Evolutionary conservation across 2,113 vertebrate species (phyloP).

Genomic region (Hemibagrus wyckioides): DNA sequence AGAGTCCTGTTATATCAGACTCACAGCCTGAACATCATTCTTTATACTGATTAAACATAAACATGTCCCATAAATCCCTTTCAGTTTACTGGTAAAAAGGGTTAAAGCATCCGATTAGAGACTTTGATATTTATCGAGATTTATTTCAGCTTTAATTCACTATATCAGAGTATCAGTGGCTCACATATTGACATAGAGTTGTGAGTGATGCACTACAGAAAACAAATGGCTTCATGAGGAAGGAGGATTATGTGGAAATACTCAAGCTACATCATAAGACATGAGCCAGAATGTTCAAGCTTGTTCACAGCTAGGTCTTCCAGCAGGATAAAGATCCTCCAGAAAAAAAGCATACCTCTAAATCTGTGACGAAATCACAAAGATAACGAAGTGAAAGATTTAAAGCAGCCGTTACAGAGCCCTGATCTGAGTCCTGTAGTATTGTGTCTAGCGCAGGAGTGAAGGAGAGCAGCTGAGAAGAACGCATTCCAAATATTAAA

Average conservation of each 20-base stretch:
- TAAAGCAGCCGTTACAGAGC: background rate
- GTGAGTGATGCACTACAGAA: background rate
- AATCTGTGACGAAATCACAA: background rate
- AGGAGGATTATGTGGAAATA: background rate
- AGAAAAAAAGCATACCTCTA: background rate
- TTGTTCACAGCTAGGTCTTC: background rate
- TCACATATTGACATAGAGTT: background rate
- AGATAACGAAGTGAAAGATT: background rate
- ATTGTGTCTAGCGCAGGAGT: too few species aligned
- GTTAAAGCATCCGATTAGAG: background rate
- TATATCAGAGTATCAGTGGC: background rate
- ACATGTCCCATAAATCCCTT: too few species aligned
- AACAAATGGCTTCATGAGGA: background rate
- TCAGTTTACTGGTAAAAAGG: too few species aligned
- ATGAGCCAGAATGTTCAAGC: background rate
- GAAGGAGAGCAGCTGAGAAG: too few species aligned
- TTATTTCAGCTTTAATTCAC: background rate
- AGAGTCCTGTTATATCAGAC: too few species aligned
- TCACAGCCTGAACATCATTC: too few species aligned
- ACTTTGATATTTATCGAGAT: background rate
- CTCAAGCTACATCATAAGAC: background rate
- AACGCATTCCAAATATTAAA: conserved; percentile 11
- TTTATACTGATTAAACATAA: too few species aligned
- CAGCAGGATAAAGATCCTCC: background rate
- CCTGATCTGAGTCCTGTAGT: background rate